phyloP scores from a whole-genome alignment of 2,888 invertebrate genomes.

The Stenchaetothrips biformis region DNA sequence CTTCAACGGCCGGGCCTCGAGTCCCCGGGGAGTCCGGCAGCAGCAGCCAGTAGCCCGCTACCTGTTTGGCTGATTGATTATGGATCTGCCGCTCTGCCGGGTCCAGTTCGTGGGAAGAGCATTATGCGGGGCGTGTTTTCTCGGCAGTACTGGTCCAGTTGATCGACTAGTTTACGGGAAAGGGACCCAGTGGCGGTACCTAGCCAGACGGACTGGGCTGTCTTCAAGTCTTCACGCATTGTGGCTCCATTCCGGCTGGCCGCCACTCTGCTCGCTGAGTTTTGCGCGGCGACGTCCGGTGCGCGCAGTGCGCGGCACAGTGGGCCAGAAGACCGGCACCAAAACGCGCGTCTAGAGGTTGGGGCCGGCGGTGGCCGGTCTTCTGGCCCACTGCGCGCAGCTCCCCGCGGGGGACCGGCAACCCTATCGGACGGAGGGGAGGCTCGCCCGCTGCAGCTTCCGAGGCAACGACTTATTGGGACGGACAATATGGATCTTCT shows the following conservation, averaged over 20 bases:
- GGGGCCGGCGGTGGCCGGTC: background rate
- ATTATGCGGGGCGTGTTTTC: constrained; percentile 3
- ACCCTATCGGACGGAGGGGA: background rate
- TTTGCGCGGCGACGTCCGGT: background rate
- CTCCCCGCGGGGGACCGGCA: constrained; percentile 7
- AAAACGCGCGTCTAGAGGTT: too few species aligned
- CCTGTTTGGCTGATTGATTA: constrained; percentile 17
- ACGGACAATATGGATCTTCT: background rate
- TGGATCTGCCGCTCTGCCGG: background rate
- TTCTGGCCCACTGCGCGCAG: background rate
- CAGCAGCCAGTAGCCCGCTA: background rate
- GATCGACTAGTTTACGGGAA: constrained; percentile 21
- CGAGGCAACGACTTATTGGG: too few species aligned
- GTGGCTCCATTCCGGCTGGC: background rate
- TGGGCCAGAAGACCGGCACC: background rate
- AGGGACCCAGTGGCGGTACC: background rate
- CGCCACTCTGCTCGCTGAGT: background rate
- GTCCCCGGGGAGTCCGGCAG: background rate
- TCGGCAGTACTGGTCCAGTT: background rate
- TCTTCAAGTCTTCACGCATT: background rate
- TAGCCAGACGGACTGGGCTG: background rate
- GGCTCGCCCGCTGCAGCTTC: too few species aligned
- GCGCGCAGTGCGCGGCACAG: background rate
- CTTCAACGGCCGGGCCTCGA: background rate
- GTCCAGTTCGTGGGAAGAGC: constrained; percentile 24